These are phyloP conservation scores for Drosophila birchii DNA, from an alignment of 2,888 invertebrate genomes.

Conservation along the genomic window DNA sequence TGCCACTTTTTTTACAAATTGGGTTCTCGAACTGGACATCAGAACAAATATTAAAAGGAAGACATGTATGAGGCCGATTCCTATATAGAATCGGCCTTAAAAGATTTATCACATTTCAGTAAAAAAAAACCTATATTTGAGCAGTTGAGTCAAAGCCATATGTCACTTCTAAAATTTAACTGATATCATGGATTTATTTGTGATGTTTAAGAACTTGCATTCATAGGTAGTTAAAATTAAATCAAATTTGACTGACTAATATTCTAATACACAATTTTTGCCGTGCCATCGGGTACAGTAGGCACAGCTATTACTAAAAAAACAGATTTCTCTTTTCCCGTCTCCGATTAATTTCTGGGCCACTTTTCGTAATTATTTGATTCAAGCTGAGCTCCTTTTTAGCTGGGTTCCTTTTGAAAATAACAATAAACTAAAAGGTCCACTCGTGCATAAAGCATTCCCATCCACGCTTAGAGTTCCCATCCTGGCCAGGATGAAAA, in stretches of 20 bases:
- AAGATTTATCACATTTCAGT: not conserved
- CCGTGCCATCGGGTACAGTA: not conserved
- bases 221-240: no score
- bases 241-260: not conserved
- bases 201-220: no score
- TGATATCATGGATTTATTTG: not conserved
- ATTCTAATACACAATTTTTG: not conserved
- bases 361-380: slow-evolving; percentile 48
- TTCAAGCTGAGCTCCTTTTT: slow-evolving; percentile 52
- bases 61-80: not conserved
- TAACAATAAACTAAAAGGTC: slow-evolving; percentile 79
- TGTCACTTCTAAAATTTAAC: no score
- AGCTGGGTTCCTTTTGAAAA: slow-evolving; percentile 53
- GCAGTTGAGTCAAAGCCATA: not conserved
- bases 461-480: slow-evolving; percentile 45
- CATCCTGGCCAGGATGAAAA: slow-evolving; percentile 34
- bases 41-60: not conserved
- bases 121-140: not conserved
- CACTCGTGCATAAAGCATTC: slow-evolving; percentile 78
- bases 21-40: not conserved
- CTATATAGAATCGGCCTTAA: no score
- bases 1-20: not conserved
- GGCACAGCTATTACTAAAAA: not conserved
- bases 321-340: not conserved
- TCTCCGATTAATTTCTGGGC: slow-evolving; percentile 16